A percentile compares a stretch with the other conserved stretches of the same genome.
Evolutionary conservation across 2,797 vertebrate genomes (phyloP).

Genomic region (Cyclura pinguis): DNA sequence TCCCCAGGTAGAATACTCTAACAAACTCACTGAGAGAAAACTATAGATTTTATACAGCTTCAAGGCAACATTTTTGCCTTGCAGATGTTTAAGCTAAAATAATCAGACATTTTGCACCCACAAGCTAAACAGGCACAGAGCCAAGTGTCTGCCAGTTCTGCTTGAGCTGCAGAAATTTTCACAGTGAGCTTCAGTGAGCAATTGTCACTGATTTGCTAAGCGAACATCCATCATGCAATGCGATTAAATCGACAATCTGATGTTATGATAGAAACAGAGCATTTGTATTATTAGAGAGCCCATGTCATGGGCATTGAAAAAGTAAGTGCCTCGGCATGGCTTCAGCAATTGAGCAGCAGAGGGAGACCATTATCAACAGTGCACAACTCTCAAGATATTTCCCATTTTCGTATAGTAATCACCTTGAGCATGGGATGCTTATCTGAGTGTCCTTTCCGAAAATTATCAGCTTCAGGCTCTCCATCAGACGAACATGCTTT

Average conservation of each 20-base stretch:
- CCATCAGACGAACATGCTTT: neutral
- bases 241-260: constrained; percentile 41
- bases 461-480: constrained; percentile 18
- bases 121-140: constrained; percentile 17
- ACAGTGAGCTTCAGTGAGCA: constrained; percentile 39
- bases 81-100: constrained; percentile 24
- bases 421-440: constrained; percentile 5
- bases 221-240: constrained; percentile 33
- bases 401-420: constrained; percentile 29
- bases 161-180: constrained; percentile 44
- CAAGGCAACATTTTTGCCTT: neutral
- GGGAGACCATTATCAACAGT: constrained; percentile 33
- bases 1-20: too few species aligned
- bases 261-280: constrained; percentile 23
- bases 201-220: constrained; percentile 40
- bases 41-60: neutral
- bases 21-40: neutral
- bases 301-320: constrained; percentile 14
- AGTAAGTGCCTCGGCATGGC: constrained; percentile 19
- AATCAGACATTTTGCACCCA: constrained; percentile 17
- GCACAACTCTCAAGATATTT: constrained; percentile 34
- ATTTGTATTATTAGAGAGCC: constrained; percentile 35
- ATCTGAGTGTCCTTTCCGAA: constrained; percentile 8
- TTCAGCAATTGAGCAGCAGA: constrained; percentile 9
- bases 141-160: constrained; percentile 21